Evolutionary conservation across 1,140 invertebrate species (phyloP).

Genomic region (Papilio helenus): DNA sequence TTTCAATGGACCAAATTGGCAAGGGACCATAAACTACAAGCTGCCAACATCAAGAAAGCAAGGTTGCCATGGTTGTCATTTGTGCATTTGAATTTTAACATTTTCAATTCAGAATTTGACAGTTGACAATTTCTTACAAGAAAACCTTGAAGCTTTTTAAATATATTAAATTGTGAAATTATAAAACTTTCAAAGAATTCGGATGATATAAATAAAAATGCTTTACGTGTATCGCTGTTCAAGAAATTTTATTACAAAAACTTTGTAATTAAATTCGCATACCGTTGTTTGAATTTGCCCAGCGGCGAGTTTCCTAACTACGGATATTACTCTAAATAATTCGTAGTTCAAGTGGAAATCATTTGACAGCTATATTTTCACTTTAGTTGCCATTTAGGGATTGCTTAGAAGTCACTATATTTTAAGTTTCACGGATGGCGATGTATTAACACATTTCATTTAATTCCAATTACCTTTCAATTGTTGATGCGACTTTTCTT

Average conservation of each 20-base stretch:
- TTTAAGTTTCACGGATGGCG: neutral
- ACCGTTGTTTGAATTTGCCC: neutral
- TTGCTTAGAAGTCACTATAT: neutral
- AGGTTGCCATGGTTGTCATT: too few relatives aligned
- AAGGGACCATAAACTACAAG: too few relatives aligned
- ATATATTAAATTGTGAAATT: neutral
- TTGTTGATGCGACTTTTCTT: too few relatives aligned
- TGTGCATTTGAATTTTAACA: too few relatives aligned
- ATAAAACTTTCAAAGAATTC: neutral
- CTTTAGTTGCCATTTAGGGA: neutral
- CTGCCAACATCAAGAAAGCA: too few relatives aligned
- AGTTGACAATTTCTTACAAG: too few relatives aligned
- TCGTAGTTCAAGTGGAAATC: neutral
- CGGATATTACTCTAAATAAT: neutral
- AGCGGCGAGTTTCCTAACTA: neutral
- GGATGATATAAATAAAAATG: neutral
- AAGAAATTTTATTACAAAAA: conserved; percentile 21
- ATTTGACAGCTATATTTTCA: neutral
- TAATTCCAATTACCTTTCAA: neutral
- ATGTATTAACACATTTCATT: neutral
- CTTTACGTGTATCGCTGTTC: neutral
- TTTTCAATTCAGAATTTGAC: too few relatives aligned
- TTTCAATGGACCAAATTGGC: too few relatives aligned
- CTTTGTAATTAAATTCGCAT: conserved; percentile 17
- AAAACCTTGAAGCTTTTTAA: neutral